Base-by-base conservation (phyloP, 1,140 invertebrate species). In the Papilio polyxenes region DNA sequence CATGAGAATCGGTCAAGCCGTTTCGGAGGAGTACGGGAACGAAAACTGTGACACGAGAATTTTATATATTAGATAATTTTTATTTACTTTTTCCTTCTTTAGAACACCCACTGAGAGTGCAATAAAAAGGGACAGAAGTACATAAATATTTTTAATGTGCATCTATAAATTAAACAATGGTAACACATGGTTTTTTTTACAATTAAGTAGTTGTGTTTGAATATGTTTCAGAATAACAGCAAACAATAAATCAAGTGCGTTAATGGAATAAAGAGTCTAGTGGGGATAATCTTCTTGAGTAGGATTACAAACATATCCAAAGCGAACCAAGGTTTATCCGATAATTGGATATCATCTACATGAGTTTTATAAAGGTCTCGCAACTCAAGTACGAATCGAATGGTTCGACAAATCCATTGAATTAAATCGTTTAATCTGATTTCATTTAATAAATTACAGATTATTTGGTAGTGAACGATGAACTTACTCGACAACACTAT, bases 261-360 rank as follows among this genome's bases (percentile, higher is more conserved):
- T 59, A 59, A 59, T 59, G 17, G 4, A n/a, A 59, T 56, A 56
- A 59, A 59, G 17, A 59, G 17, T 59, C 56, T n/a, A 20, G 1
- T 23, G n/a, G 7, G n/a, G n/a, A 62, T 62, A 56, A 69, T 69
- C 65, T 23, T 37, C 3, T 69, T 37, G 3, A 69, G 11, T 69
- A 37, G 65, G 31, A 69, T 69, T 69, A 69, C 23, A 37, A 13
- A 31, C 11, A 69, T 37, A 69, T 37, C 65, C 65, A 69, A 69
- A 69, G 23, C 31, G 5, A 69, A 15, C 65, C 20, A 69, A 69
- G 31, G 31, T 69, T 69, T 15, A 69, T 69, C 31, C 65, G 65
- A 69, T 69, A 69, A 69, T 69, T 37, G 65, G 65, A 69, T 69
- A 69, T 37, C 31, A 69, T 37, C 11, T 69, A 37, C 65, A 17